phyloP scores from a whole-genome alignment of 2,797 vertebrate species.

The Enteromius thamalakanensis region DNA sequence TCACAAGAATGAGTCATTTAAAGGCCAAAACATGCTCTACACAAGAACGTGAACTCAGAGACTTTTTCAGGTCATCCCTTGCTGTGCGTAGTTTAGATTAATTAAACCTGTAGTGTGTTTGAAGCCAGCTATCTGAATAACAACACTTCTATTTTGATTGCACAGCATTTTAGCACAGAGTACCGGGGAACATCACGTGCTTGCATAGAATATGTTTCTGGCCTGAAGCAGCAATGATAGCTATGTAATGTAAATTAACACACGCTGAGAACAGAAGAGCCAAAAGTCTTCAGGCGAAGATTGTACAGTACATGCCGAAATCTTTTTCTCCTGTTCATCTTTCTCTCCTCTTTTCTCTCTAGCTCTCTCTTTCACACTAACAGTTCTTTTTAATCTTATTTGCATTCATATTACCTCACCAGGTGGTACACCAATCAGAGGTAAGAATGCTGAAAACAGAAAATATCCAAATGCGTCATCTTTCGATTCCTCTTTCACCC shows the following conservation, averaged over 20 bases:
- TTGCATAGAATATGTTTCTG: slow-evolving; percentile 5
- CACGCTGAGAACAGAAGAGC: slow-evolving; percentile 13
- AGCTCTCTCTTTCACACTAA: slow-evolving; percentile 86
- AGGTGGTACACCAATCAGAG: slow-evolving; percentile 99
- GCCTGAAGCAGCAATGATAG: slow-evolving; percentile 5
- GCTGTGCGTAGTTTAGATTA: background rate
- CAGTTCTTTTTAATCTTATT: slow-evolving; percentile 97
- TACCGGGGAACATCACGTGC: background rate
- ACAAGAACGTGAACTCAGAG: slow-evolving; percentile 6
- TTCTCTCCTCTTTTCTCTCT: slow-evolving; percentile 77
- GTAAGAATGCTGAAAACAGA: slow-evolving; percentile 96
- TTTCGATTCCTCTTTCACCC: slow-evolving; percentile 41
- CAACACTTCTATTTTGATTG: background rate
- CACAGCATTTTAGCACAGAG: background rate
- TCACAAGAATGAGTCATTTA: slow-evolving; percentile 13
- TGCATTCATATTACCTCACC: slow-evolving; percentile 99
- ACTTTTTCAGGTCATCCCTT: background rate
- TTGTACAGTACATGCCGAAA: slow-evolving; percentile 30
- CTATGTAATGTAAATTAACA: background rate
- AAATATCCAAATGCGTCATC: slow-evolving; percentile 73
- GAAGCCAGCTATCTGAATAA: slow-evolving; percentile 2
- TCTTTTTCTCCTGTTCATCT: slow-evolving; percentile 72
- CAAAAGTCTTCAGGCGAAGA: slow-evolving; percentile 8
- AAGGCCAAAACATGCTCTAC: slow-evolving; percentile 14
- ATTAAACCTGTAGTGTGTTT: background rate